Evolutionary conservation across 2,113 vertebrate genomes (phyloP), one percentile per base, ranked within the genome.

Genomic region (Bombycilla garrulus): DNA sequence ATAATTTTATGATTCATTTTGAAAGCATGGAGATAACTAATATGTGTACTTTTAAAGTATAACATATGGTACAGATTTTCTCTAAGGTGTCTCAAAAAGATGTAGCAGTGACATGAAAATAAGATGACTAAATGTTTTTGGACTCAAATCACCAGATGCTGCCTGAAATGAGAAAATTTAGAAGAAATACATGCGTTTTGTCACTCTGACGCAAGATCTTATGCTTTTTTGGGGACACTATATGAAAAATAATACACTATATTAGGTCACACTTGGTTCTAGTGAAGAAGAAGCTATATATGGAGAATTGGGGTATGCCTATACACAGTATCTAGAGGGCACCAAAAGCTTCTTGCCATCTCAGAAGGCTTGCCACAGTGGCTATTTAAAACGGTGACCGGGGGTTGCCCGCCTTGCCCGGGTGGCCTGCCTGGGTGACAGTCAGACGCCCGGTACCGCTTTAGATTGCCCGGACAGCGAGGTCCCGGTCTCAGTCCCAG

Each of bases 61-160:
- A 70, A 89, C 71, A 95, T 92, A 93, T 91, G 92, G 83, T 36
- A 44, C 71, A 85, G 66, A 78, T 65, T 82, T 95, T 83, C 77
- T 79, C n/a, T 71, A 74, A 96, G 77, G 38, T 92, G 56, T 57
- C 80, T 83, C 73, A 44, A 85, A 69, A 72, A 85, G 65, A 89
- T 65, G 70, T 17, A 77, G 60, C 11, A 65, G 82, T 72, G 67
- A 71, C 80, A 67, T 50, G 67, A 65, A 86, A 86, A 76, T 79
- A 51, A 76, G 70, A 91, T 88, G 61, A 71, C 58, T 85, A 80
- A 92, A 69, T 73, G 21, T 86, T 88, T 84, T 61, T 48, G 28
- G 62, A 64, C 9, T 76, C 61, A 66, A 47, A 64, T 57, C 69
- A 79, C 33, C 66, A 84, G 72, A 84, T 20, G 9, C 35, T 88